Base-by-base conservation (phyloP, 2,888 invertebrate species). In the Sphaerophoria taeniata region DNA sequence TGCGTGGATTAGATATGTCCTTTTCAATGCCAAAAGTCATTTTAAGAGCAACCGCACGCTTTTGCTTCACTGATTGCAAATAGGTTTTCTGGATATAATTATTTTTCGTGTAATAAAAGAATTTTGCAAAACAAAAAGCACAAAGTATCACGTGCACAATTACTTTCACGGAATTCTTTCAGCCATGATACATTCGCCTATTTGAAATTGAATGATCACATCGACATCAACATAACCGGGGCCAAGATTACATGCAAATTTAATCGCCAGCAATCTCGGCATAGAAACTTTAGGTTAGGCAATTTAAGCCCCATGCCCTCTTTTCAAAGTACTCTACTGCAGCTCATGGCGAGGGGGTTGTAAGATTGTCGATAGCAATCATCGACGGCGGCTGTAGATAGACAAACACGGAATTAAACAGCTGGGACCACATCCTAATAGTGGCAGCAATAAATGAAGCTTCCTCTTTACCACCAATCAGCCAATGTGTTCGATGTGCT, bases 401-500 rank as follows among this genome's bases (percentile, higher is more conserved):
- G 73, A 81, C 77, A 81, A 77, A 77, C 76, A 81, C 39, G 24
- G 55, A 75, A 67, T 56, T 61, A 43, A 53, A 65, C 65, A 79
- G 72, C 67, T 74, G 65, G 80, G 36, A 76, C 47, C 49, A 81
- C 73, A 85, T 85, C 85, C 85, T 85, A 76, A 80, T 77, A 81
- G 72, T 81, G 73, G 76, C 81, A 81, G 85, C 85, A 76, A 81
- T 85, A 85, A 85, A 85, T 85, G 81, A 58, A 81, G 81, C 85
- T 81, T 85, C 73, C 85, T 81, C 85, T 85, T 75, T 63, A 77
- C 76, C 76, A 70, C 70, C 73, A 77, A 80, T 72, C 69, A 73
- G 76, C 69, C 73, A 81, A 73, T 77, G 81, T 77, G 2, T 24
- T 24, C 1, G 24, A 24, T 24, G 24, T 24, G 24, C 24, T 24